phyloP scores from a whole-genome alignment of 1,140 invertebrate genomes.

The Polypedilum vanderplanki region DNA sequence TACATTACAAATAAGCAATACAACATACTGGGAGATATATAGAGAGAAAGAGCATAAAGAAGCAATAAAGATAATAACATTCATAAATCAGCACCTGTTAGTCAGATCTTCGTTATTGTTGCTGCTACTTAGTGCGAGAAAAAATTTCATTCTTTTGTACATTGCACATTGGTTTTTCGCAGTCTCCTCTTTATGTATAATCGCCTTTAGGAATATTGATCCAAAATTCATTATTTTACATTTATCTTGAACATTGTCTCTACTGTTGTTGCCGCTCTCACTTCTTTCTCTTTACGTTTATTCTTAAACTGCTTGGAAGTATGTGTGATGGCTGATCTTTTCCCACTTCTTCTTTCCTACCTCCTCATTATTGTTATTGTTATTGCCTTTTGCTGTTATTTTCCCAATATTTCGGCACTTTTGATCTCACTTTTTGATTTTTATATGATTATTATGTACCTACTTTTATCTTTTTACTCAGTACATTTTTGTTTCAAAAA shows the following conservation, averaged over 20 bases:
- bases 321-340: too few relatives aligned
- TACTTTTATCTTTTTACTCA: conserved; percentile 16
- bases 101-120: not conserved
- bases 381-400: conserved; percentile 4
- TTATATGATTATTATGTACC: conserved; percentile 27
- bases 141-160: conserved; percentile 1
- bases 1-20: not conserved
- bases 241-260: not conserved
- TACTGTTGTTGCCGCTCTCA: not conserved
- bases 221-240: conserved; percentile 10
- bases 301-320: too few relatives aligned
- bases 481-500: too few relatives aligned
- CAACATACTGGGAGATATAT: not conserved
- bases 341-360: not conserved
- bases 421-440: conserved; percentile 22
- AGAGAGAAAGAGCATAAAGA: conserved; percentile 6
- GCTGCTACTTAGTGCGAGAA: not conserved
- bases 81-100: conserved; percentile 28
- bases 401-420: not conserved
- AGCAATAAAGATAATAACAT: conserved; percentile 14
- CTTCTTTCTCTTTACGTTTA: not conserved
- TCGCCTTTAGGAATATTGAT: not conserved
- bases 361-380: conserved; percentile 24
- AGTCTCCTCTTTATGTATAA: not conserved
- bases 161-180: not conserved